phyloP scores from a whole-genome alignment of 2,888 invertebrate genomes.

The Oscheius sp. region DNA sequence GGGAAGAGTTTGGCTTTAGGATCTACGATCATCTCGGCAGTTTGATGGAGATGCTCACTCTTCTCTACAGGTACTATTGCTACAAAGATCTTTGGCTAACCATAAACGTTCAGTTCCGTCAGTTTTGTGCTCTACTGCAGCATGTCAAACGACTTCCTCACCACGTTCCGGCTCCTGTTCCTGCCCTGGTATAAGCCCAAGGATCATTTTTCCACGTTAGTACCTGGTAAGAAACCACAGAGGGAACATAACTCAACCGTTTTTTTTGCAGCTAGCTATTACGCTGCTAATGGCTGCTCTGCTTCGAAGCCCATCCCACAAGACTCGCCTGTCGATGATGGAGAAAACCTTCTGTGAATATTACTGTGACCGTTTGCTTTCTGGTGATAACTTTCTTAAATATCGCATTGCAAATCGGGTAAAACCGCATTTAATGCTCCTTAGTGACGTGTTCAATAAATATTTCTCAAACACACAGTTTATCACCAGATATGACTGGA shows the following conservation, averaged over 20 bases:
- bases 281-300: constrained; percentile 10
- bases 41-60: constrained; percentile 68
- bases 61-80: constrained; percentile 52
- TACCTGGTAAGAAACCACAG: not conserved
- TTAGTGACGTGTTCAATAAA: too few species aligned
- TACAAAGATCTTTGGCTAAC: not conserved
- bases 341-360: constrained; percentile 24
- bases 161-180: constrained; percentile 61
- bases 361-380: not conserved
- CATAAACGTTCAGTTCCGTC: constrained; percentile 50
- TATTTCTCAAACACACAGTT: too few species aligned
- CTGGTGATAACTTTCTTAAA: too few species aligned
- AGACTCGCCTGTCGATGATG: constrained; percentile 15
- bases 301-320: constrained; percentile 4
- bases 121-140: constrained; percentile 67
- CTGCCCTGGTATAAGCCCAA: constrained; percentile 49
- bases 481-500: too few species aligned
- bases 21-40: constrained; percentile 65
- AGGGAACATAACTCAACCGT: not conserved
- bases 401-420: too few species aligned
- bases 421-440: too few species aligned
- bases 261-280: constrained; percentile 28
- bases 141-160: constrained; percentile 64
- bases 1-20: constrained; percentile 57
- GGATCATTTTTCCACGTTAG: constrained; percentile 23